phyloP scores from a whole-genome alignment of 2,888 invertebrate genomes.

The Alloscopus bannaensis region DNA sequence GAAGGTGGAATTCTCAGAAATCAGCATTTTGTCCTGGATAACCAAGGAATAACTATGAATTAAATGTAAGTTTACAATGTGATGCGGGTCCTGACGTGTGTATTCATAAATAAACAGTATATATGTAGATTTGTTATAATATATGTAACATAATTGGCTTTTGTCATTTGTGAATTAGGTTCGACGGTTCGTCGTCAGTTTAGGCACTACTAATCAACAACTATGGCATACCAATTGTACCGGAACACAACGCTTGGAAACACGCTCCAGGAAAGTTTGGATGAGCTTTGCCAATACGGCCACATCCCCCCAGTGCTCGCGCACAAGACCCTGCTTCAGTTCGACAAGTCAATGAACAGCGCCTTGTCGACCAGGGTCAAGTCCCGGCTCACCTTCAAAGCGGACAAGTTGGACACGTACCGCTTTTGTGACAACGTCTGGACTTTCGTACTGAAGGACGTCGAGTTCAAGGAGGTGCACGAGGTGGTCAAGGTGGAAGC shows the following conservation, averaged over 20 bases:
- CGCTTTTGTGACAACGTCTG: constrained; percentile 99
- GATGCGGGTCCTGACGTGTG: too few relatives aligned
- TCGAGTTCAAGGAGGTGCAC: constrained; percentile 96
- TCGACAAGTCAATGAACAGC: constrained; percentile 97
- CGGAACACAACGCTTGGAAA: constrained; percentile 83
- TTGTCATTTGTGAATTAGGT: too few relatives aligned
- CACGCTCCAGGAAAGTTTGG: constrained; percentile 97
- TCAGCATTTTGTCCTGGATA: too few relatives aligned
- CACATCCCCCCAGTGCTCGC: constrained; percentile 93
- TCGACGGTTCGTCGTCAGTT: too few relatives aligned
- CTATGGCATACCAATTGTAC: constrained; percentile 72
- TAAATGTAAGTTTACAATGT: too few relatives aligned
- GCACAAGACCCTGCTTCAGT: constrained; percentile 94
- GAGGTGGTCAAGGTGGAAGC: constrained; percentile 94
- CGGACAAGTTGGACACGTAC: constrained; percentile 82
- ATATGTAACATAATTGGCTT: too few relatives aligned
- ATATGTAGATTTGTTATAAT: too few relatives aligned
- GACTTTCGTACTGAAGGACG: constrained; percentile 99
- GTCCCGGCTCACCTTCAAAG: constrained; percentile 94
- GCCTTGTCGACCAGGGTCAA: constrained; percentile 90
- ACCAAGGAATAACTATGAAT: too few relatives aligned
- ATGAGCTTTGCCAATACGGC: constrained; percentile 89
- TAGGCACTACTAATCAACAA: too few relatives aligned
- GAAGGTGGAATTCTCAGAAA: too few relatives aligned
- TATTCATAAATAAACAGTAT: too few relatives aligned